A percentile compares a stretch with the other conserved stretches of the same genome.
Conservation (phyloP, 2,888 invertebrate genomes). For the Eubasilissa splendida region DNA sequence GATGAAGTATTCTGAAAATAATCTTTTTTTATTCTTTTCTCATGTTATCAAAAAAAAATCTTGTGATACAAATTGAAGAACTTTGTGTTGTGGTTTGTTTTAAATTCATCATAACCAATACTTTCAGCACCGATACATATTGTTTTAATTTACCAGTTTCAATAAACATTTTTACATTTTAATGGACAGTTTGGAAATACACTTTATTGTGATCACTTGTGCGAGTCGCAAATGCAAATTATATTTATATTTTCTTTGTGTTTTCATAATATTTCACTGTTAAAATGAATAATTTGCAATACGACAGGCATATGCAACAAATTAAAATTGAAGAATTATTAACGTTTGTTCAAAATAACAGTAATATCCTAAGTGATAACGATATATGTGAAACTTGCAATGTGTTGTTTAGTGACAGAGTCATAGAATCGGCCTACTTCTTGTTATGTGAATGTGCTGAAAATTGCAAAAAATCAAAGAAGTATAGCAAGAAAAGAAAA, state of each 20-base stretch:
- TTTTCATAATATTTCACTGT: slow-evolving; percentile 11
- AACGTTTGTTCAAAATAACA: slow-evolving; percentile 23
- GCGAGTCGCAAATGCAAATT: neutral
- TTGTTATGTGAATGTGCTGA: neutral
- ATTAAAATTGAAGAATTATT: slow-evolving; percentile 33
- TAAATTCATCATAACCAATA: too few relatives aligned
- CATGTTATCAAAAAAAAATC: too few relatives aligned
- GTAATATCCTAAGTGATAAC: neutral
- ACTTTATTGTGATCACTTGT: neutral
- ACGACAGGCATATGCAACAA: slow-evolving; percentile 7
- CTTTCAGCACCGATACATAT: too few relatives aligned
- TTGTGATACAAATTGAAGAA: too few relatives aligned
- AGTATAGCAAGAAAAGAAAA: neutral
- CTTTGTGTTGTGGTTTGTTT: too few relatives aligned
- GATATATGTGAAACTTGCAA: slow-evolving; percentile 4
- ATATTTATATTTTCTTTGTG: neutral
- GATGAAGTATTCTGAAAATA: too few relatives aligned
- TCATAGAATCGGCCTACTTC: slow-evolving; percentile 14
- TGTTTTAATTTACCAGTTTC: too few relatives aligned
- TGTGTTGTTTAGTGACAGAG: neutral
- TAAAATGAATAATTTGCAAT: slow-evolving; percentile 1
- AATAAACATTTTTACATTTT: neutral
- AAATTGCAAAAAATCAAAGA: neutral
- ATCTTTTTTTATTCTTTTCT: too few relatives aligned
- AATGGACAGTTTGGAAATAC: neutral